Evolutionary conservation across 2,888 invertebrate genomes (phyloP), one percentile per base, ranked within the genome.

Genomic region (Diarsia dahlii): DNA sequence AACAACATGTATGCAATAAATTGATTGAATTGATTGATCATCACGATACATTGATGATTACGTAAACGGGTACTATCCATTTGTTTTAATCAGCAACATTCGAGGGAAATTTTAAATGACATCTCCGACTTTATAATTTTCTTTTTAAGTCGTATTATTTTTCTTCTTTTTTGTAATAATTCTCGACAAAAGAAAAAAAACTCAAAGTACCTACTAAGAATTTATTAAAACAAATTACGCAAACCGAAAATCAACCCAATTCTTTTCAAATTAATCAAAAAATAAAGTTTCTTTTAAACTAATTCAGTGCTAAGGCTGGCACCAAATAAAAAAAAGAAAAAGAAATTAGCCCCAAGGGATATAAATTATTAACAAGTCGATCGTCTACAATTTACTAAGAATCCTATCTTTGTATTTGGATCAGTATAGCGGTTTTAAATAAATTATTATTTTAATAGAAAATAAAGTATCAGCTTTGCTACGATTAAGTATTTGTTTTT

Each of bases 301-400:
- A 34, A 79, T 69, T 52, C 3, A 46, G 23, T 28, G 4, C 13
- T 66, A 8, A 50, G 6, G 6, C 15, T 9, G 9, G 5, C 2
- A 77, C 1, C 28, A 34, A 54, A 39, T 39, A 8, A 48, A 58
- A 46, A 62, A 0, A 15, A 62, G 1, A 15, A 15, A 58, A n/a
- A 45, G 0, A 18, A 48, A 60, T 20, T 68, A 23, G 23, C 23
- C 20, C 12, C 62, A 34, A 56, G 48, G 23, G 58, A 23, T 52
- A 45, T 10, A 3, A 23, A 64, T 52, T 75, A 76, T 76, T 68
- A 10, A 52, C 45, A 65, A 48, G n/a, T 28, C 1, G 2, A 76
- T 18, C 39, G 9, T 18, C 3, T 18, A 39, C n/a, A 39, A 54
- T 76, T 76, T 34, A 28, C 20, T 66, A 62, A 20, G 10, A 65